phyloP scores from a whole-genome alignment of 2,113 vertebrate species.

The Numida meleagris region DNA sequence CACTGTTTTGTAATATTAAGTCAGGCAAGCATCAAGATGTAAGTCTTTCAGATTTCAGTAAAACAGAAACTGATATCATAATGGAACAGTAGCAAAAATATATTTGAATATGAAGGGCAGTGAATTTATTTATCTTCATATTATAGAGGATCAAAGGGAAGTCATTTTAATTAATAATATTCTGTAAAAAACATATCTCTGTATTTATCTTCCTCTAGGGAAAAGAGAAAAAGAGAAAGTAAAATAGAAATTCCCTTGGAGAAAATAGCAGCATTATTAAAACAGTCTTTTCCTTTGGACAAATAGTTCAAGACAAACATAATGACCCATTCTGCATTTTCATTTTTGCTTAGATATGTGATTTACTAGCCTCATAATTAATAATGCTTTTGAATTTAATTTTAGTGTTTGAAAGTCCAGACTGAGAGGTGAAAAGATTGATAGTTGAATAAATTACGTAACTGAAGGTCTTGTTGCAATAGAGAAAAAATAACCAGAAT shows the following conservation, averaged over 20 bases:
- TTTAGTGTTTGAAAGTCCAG: not conserved
- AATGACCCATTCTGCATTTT: not conserved
- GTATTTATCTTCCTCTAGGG: not conserved
- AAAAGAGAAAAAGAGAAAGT: not conserved
- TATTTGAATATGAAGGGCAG: not conserved
- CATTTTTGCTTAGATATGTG: not conserved
- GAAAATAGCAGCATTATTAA: accelerated
- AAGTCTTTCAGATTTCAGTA: not conserved
- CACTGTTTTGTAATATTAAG: not conserved
- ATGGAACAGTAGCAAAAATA: not conserved
- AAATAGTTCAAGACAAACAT: not conserved
- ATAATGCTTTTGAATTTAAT: not conserved
- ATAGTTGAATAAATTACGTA: not conserved
- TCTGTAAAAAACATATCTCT: not conserved
- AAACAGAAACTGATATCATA: not conserved
- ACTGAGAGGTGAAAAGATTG: not conserved
- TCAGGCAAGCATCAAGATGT: accelerated
- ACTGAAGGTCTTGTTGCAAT: not conserved
- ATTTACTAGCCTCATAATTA: not conserved
- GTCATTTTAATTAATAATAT: not conserved
- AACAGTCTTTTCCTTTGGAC: not conserved
- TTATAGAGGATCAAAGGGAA: not conserved
- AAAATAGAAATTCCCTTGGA: not conserved
- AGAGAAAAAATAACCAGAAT: not conserved
- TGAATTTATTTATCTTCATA: not conserved